Conservation (phyloP, 2,797 vertebrate species). For the Coregonus sp. region DNA sequence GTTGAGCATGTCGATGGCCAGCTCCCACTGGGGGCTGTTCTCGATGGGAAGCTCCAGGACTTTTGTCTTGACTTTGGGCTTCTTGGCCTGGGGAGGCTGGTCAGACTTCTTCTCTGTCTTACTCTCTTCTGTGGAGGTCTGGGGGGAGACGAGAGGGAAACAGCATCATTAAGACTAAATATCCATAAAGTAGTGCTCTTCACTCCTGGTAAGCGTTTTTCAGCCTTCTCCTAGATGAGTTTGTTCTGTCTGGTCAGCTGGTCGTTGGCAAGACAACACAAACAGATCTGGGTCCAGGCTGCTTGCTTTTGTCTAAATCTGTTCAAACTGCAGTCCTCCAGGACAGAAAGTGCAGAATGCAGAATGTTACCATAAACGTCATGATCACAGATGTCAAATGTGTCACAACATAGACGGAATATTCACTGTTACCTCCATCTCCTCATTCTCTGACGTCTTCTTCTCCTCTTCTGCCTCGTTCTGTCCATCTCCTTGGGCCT, state of each 20-base stretch:
- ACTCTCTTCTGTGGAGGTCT: constrained; percentile 73
- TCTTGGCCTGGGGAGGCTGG: constrained; percentile 94
- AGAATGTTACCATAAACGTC: background rate
- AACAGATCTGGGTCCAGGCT: too few relatives aligned
- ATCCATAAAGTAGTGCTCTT: too few relatives aligned
- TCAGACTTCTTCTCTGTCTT: constrained; percentile 94
- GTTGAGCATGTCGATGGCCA: constrained; percentile 86
- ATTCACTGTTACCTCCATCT: constrained; percentile 69
- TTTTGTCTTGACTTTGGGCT: constrained; percentile 97
- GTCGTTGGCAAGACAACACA: too few relatives aligned
- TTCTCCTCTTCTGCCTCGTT: constrained; percentile 84
- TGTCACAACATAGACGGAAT: background rate
- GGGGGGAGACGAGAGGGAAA: background rate
- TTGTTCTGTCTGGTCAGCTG: too few relatives aligned
- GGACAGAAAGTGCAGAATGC: background rate
- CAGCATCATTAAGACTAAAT: too few relatives aligned
- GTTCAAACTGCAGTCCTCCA: background rate
- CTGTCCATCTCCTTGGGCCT: constrained; percentile 73
- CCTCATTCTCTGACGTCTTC: constrained; percentile 79
- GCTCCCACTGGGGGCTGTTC: constrained; percentile 89
- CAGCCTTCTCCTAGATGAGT: too few relatives aligned
- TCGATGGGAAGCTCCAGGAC: constrained; percentile 93
- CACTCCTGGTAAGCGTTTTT: too few relatives aligned
- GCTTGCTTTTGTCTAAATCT: too few relatives aligned
- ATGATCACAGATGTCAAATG: background rate